phyloP scores from a whole-genome alignment of 2,888 invertebrate species.

The Celastrina argiolus region DNA sequence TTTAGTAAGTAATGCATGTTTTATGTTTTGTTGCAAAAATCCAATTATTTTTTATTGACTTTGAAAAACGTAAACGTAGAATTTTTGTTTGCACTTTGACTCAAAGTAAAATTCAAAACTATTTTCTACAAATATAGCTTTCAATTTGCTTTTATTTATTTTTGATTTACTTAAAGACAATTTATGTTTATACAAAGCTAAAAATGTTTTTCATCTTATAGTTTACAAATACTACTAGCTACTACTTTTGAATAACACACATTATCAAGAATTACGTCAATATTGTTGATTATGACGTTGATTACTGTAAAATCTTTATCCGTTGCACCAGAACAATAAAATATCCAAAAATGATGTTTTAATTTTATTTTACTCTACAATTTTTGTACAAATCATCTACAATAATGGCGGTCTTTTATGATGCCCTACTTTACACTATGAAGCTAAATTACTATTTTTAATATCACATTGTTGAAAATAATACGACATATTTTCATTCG shows the following conservation, averaged over 20 bases:
- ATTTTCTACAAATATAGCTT: too few relatives aligned
- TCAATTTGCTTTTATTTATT: too few relatives aligned
- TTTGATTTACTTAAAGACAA: too few relatives aligned
- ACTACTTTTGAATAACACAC: too few relatives aligned
- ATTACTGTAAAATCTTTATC: not conserved
- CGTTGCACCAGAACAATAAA: not conserved
- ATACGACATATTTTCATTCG: conserved; percentile 10
- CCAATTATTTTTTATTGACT: not conserved
- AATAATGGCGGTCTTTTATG: conserved; percentile 11
- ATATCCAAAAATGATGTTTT: conserved; percentile 8
- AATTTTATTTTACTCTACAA: not conserved
- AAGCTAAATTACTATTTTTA: conserved; percentile 19
- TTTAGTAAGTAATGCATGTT: not conserved
- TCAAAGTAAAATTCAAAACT: too few relatives aligned
- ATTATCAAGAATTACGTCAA: too few relatives aligned
- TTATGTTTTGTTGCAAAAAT: not conserved
- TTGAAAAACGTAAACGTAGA: too few relatives aligned
- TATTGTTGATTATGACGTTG: too few relatives aligned
- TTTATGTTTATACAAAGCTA: too few relatives aligned
- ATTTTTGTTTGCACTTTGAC: too few relatives aligned
- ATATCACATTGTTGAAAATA: conserved; percentile 10
- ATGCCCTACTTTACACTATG: conserved; percentile 14
- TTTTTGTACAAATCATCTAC: conserved; percentile 10
- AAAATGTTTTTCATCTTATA: too few relatives aligned
- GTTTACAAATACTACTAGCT: too few relatives aligned